A percentile compares a stretch with the other conserved stretches of the same genome.
These are phyloP conservation scores for Mayetiola destructor DNA, from an alignment of 2,888 invertebrate genomes.

Conservation along the genomic window DNA sequence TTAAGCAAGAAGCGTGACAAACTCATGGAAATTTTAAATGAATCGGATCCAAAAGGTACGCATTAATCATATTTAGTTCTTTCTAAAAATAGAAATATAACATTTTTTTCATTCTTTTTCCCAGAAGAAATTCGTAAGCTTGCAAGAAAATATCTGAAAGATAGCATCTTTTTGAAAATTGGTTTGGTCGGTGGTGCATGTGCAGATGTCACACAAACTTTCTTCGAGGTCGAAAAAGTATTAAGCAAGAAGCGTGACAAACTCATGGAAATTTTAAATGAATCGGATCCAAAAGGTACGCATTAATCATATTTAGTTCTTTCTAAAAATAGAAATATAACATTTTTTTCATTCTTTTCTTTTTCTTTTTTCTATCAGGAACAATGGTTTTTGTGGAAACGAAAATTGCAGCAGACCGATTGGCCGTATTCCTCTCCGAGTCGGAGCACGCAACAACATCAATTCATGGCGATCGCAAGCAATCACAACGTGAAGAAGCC, in stretches of 20 bases:
- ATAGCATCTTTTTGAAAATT: slow-evolving; percentile 77
- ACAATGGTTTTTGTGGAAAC: slow-evolving; percentile 82
- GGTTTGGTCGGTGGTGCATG: slow-evolving; percentile 91
- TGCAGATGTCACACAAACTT: slow-evolving; percentile 71
- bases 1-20: slow-evolving; percentile 65
- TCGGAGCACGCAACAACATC: slow-evolving; percentile 80
- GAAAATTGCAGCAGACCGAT: slow-evolving; percentile 79
- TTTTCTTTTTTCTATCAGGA: no score
- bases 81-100: no score
- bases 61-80: no score
- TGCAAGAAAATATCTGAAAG: slow-evolving; percentile 59
- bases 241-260: slow-evolving; percentile 65
- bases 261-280: slow-evolving; percentile 38
- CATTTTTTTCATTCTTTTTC: slow-evolving; percentile 99
- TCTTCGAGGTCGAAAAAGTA: slow-evolving; percentile 51
- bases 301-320: no score
- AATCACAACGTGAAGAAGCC: slow-evolving; percentile 91
- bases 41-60: slow-evolving; percentile 31
- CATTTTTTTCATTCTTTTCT: no score
- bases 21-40: slow-evolving; percentile 38
- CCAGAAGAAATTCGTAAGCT: slow-evolving; percentile 90
- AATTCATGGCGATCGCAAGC: slow-evolving; percentile 94
- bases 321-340: no score
- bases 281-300: slow-evolving; percentile 37
- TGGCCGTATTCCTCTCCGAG: slow-evolving; percentile 69